Percentiles rank a stretch among this genome's conserved stretches.
Evolutionary conservation across 2,888 invertebrate genomes (phyloP).

Genomic region (Folsomia candida): DNA sequence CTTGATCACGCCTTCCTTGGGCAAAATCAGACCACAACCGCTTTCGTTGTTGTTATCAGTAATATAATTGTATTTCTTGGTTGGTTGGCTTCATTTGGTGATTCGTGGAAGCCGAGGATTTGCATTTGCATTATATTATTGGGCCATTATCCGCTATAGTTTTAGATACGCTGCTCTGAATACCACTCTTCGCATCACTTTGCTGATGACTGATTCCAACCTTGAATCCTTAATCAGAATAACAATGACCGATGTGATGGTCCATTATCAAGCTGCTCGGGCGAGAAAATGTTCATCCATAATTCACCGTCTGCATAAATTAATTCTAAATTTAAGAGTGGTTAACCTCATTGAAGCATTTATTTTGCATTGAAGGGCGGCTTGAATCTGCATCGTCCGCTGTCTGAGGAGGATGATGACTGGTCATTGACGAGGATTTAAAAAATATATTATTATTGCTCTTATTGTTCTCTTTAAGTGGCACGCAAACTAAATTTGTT

Average conservation of each 20-base stretch:
- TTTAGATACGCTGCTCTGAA: neutral
- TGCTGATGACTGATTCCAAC: constrained; percentile 26
- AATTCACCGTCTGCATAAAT: neutral
- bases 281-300: neutral
- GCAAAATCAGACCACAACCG: neutral
- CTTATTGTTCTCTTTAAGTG: neutral
- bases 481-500: neutral
- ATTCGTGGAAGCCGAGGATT: neutral
- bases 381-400: neutral
- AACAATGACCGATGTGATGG: constrained; percentile 48
- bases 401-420: neutral
- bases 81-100: neutral
- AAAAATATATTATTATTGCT: too few relatives aligned
- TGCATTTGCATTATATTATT: neutral
- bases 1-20: neutral
- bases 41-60: neutral
- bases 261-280: constrained; percentile 44
- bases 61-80: neutral
- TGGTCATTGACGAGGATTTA: too few relatives aligned
- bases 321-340: neutral
- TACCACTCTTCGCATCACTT: constrained; percentile 1
- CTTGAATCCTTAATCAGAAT: constrained; percentile 49
- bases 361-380: neutral
- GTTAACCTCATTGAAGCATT: neutral
- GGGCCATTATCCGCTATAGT: neutral